Conservation (phyloP, 2,888 invertebrate genomes). For the Lepidochrysops patricia region DNA sequence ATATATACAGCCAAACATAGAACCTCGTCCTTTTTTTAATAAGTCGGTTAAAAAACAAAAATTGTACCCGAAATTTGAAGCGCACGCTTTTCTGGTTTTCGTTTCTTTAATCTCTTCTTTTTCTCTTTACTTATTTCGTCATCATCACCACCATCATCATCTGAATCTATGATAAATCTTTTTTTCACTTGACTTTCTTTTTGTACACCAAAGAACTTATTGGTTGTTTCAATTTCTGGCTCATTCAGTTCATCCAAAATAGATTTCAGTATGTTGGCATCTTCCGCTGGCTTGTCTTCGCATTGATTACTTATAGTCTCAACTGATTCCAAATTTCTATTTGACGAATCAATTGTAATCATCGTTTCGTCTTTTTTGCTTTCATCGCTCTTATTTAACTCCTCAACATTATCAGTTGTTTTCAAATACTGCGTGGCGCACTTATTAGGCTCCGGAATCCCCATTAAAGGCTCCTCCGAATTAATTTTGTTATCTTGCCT, state of each 20-base stretch:
- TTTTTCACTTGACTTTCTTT: slow-evolving; percentile 37
- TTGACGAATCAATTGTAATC: not conserved
- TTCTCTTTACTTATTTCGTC: slow-evolving; percentile 32
- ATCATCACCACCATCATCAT: slow-evolving; percentile 43
- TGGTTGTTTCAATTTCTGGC: slow-evolving; percentile 41
- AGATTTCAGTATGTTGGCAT: slow-evolving; percentile 36
- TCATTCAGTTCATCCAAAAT: slow-evolving; percentile 56
- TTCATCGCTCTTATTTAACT: not conserved
- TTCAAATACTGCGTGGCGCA: not conserved
- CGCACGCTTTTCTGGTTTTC: slow-evolving; percentile 45
- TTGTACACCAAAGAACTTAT: slow-evolving; percentile 41
- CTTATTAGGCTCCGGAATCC: not conserved
- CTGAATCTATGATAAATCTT: slow-evolving; percentile 58
- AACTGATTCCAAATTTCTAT: not conserved
- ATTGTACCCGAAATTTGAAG: slow-evolving; percentile 59
- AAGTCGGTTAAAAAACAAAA: not conserved
- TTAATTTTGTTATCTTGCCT: slow-evolving; percentile 8
- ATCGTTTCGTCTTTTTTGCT: not conserved
- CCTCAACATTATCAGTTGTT: not conserved
- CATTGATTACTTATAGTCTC: slow-evolving; percentile 17
- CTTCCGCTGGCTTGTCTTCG: slow-evolving; percentile 17
- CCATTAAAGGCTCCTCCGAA: not conserved
- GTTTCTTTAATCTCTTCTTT: slow-evolving; percentile 54
- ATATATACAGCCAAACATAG: too few relatives aligned
- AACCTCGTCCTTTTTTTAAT: too few relatives aligned